Percentiles rank a stretch among this genome's conserved stretches.
These are phyloP conservation scores for Galaxias olidus DNA, from an alignment of 2,797 vertebrate genomes.

Conservation along the genomic window DNA sequence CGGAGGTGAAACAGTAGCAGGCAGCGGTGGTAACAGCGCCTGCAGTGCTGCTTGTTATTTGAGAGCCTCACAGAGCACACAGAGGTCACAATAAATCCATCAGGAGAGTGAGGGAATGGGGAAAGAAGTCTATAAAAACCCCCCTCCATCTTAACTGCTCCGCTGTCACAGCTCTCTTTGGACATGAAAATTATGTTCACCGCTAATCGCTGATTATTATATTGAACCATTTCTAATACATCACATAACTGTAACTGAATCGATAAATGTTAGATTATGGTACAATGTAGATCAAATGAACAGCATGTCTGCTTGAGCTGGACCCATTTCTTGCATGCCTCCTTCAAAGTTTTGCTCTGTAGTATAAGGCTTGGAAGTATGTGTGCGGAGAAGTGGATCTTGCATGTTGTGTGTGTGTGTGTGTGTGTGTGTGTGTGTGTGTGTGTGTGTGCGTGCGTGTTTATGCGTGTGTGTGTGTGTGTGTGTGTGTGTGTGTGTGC, in stretches of 20 bases:
- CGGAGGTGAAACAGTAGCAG: slow-evolving; percentile 46
- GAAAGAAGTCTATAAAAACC: slow-evolving; percentile 52
- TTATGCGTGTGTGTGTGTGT: not conserved
- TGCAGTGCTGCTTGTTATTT: slow-evolving; percentile 33
- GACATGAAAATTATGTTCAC: slow-evolving; percentile 28
- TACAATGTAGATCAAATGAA: too few species aligned
- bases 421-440: slow-evolving; percentile 1
- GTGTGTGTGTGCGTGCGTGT: not conserved
- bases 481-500: not conserved
- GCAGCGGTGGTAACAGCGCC: slow-evolving; percentile 29
- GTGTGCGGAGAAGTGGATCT: too few species aligned
- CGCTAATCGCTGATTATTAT: slow-evolving; percentile 25
- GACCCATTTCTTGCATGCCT: too few species aligned
- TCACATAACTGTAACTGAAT: too few species aligned
- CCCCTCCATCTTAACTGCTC: slow-evolving; percentile 52
- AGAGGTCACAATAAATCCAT: slow-evolving; percentile 67
- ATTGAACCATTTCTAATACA: too few species aligned
- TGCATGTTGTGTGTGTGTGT: not conserved
- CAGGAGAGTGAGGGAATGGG: slow-evolving; percentile 12
- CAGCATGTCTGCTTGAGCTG: too few species aligned
- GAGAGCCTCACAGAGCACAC: slow-evolving; percentile 52
- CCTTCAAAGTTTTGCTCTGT: too few species aligned
- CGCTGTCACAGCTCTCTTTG: slow-evolving; percentile 45
- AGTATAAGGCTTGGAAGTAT: too few species aligned
- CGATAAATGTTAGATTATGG: too few species aligned